Evolutionary conservation across 2,113 vertebrate species (phyloP).

Genomic region (Pongo pygmaeus): DNA sequence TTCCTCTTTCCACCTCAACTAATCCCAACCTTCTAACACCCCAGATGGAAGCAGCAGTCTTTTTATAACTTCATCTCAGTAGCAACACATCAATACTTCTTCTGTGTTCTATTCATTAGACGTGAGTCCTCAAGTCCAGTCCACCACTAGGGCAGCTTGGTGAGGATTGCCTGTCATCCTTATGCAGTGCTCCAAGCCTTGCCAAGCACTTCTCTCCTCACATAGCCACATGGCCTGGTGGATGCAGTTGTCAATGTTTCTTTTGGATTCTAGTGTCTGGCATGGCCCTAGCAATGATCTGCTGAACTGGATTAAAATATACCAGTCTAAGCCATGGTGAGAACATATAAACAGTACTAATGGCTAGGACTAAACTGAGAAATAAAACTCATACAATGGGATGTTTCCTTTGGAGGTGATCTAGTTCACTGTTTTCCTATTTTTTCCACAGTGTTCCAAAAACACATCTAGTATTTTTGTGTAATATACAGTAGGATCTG

Average conservation of each 20-base stretch:
- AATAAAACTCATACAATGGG: not conserved
- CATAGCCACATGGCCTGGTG: constrained; percentile 29
- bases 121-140: not conserved
- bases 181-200: not conserved
- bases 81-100: not conserved
- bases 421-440: not conserved
- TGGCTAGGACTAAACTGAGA: constrained; percentile 6
- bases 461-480: not conserved
- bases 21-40: not conserved
- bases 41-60: not conserved
- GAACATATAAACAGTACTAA: constrained; percentile 33
- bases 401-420: constrained; percentile 23
- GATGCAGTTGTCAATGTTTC: constrained; percentile 64
- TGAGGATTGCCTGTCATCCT: not conserved
- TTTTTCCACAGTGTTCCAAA: not conserved
- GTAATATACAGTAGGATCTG: not conserved
- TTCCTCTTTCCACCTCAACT: not conserved
- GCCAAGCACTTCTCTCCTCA: constrained; percentile 52
- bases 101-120: not conserved
- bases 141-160: not conserved
- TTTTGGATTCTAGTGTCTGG: constrained; percentile 68
- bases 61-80: not conserved
- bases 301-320: constrained; percentile 30
- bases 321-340: not conserved
- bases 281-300: constrained; percentile 44